Base-by-base conservation (phyloP, 53 echinoderm and acorn worm species). In the Echinometra lucunter region DNA sequence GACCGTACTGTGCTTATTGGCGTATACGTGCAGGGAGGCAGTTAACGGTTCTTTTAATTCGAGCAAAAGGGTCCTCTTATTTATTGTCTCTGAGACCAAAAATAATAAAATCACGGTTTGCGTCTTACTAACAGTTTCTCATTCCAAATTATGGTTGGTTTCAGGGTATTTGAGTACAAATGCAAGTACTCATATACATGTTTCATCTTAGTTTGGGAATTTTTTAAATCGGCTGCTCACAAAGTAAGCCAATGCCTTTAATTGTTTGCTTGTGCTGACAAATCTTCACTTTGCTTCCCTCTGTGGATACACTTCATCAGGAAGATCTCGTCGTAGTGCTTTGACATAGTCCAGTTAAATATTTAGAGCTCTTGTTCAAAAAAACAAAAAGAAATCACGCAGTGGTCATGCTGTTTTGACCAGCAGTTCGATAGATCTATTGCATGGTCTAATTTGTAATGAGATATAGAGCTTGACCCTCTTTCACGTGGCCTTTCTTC, bases 371-470 rank as follows among this genome's bases (percentile, higher is more conserved):
- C 37, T 85, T 85, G 45, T n/a, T 28, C 13, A 49, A 30, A 85
- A 85, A 49, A 85, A 8, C 47, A 28, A 49, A 45, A 85, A 85
- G 30, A 6, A 85, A n/a, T 85, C 49, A 28, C 28, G 85, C 47
- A 47, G 85, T 85, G 85, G 85, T 49, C 85, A 47, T 85, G 85
- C 85, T 45, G 85, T 85, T 47, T 85, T 85, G 45, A 85, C 85
- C 45, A 49, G 85, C 85, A n/a, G 28, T 42, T 21, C 2, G 44
- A 81, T 81, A 81, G 18, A 81, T 42, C 81, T 19, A 15, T 47
- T 85, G 85, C 45, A 12, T 49, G 85, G 85, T 85, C 85, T 85
- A 85, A 28, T 85, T 85, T 85, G 85, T 85, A 49, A 85, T 2
- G 49, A 47, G 85, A 85, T 85, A 85, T 6, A 45, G 49, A 17